Base-by-base conservation (phyloP, 2,888 invertebrate genomes). In the Erebia ligea region DNA sequence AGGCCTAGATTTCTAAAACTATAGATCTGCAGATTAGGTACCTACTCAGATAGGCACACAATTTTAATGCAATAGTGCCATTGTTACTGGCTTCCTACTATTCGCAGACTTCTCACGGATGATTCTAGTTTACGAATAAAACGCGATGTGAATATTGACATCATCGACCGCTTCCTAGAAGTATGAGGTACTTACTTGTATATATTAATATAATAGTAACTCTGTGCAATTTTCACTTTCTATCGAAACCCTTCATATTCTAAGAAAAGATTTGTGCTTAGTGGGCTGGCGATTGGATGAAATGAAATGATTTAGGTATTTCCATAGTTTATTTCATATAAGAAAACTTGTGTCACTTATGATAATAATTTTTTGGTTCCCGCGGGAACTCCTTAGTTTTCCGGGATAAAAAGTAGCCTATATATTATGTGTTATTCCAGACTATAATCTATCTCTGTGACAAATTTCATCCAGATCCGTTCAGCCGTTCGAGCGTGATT, bases 81-180 rank as follows among this genome's bases (percentile, higher is more conserved):
- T 72, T 73, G 73, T 73, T 59, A 25, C 50, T 52, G 19, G 21
- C 64, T 72, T 69, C 52, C 71, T 69, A 21, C 64, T 64, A 13
- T 54, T 54, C 21, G 62, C 50, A 62, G 45, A 63, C 19, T 58
- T 70, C 67, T 57, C 70, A 70, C 62, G 64, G 19, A 62, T 62
- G 21, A 45, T 62, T 45, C 19, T 42, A 61, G 11, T 42, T 19
- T 21, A 21, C 21, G 13, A 48, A 64, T 64, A 64, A 15, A 64
- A 64, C 64, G 15, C 58, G n/a, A 58, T 34, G 17, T 58, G 25
- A 13, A 17, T 40, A 54, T 56, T 54, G 19, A 59, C 40, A 21
- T 21, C 15, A 8, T 17, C 11, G 2, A 48, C 45, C 11, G 48
- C 61, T 61, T 61, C 42, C 61, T 58, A 34, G 10, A 61, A 4